Evolutionary conservation across 2,113 vertebrate genomes (phyloP).

Genomic region (Sinocyclocheilus grahami): DNA sequence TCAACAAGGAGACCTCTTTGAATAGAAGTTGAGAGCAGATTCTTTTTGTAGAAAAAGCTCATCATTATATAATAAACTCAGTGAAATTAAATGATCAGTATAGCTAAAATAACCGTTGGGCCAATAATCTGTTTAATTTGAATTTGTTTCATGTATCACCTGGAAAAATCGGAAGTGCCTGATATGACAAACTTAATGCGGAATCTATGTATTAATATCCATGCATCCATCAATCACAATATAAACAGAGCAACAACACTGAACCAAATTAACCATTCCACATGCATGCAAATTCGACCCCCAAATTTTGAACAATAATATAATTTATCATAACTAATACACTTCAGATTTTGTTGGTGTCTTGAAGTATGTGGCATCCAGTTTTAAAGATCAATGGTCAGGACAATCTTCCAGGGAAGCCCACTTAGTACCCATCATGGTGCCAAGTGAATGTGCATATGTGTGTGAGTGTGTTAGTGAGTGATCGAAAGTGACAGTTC

Average conservation of each 20-base stretch:
- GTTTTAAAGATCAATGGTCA: slow-evolving; percentile 21
- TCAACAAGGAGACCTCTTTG: not conserved
- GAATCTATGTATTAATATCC: too few species aligned
- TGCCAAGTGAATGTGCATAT: slow-evolving; percentile 10
- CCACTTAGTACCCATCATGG: slow-evolving; percentile 6
- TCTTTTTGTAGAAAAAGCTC: not conserved
- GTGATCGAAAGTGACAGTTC: not conserved
- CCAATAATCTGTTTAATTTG: too few species aligned
- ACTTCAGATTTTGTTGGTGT: not conserved
- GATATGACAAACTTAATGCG: too few species aligned
- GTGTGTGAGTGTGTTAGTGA: not conserved
- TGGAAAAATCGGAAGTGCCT: too few species aligned
- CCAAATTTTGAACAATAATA: too few species aligned
- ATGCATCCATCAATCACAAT: too few species aligned
- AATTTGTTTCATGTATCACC: too few species aligned
- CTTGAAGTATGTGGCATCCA: not conserved
- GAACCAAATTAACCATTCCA: too few species aligned
- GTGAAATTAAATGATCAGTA: not conserved
- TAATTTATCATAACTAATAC: not conserved
- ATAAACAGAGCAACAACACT: too few species aligned
- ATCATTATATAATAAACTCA: not conserved
- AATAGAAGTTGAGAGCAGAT: not conserved
- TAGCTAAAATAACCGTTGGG: too few species aligned
- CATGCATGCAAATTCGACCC: too few species aligned
- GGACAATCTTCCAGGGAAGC: not conserved